A percentile compares a stretch with the other conserved stretches of the same genome.
Evolutionary conservation across 92 coral and sea anemone species (phyloP).

Genomic region (Umimayanthus kanabou): DNA sequence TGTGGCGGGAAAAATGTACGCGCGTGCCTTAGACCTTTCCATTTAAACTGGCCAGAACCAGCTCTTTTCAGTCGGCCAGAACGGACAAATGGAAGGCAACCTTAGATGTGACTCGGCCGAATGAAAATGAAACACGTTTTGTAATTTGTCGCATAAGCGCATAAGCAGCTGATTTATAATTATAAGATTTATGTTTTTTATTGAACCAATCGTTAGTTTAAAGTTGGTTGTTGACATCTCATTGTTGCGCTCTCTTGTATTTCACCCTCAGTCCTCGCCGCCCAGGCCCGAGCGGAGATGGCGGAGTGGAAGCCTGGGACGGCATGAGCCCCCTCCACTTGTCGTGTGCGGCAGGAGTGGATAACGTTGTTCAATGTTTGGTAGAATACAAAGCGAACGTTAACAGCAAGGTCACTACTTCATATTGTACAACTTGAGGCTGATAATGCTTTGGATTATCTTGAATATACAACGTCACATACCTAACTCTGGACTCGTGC

Average conservation of each 20-base stretch:
- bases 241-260: not conserved
- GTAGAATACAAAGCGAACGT: constrained; percentile 94
- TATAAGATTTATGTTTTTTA: too few relatives aligned
- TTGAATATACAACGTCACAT: not conserved
- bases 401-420: constrained; percentile 78
- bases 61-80: too few relatives aligned
- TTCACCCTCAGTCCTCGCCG: constrained; percentile 86
- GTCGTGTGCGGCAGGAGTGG: constrained; percentile 90
- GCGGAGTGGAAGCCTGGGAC: constrained; percentile 99
- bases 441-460: not conserved
- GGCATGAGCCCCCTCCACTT: constrained; percentile 93
- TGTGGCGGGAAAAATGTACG: too few relatives aligned
- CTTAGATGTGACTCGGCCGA: too few relatives aligned
- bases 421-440: not conserved
- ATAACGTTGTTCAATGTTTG: constrained; percentile 82
- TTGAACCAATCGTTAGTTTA: too few relatives aligned
- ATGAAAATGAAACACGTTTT: too few relatives aligned
- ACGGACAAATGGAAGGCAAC: too few relatives aligned
- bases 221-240: not conserved
- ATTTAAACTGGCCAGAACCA: too few relatives aligned
- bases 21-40: too few relatives aligned
- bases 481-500: not conserved
- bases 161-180: too few relatives aligned
- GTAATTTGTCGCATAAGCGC: too few relatives aligned
- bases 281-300: constrained; percentile 93